Base-by-base conservation (phyloP, 2,888 invertebrate species). In the Pimpla rufipes region DNA sequence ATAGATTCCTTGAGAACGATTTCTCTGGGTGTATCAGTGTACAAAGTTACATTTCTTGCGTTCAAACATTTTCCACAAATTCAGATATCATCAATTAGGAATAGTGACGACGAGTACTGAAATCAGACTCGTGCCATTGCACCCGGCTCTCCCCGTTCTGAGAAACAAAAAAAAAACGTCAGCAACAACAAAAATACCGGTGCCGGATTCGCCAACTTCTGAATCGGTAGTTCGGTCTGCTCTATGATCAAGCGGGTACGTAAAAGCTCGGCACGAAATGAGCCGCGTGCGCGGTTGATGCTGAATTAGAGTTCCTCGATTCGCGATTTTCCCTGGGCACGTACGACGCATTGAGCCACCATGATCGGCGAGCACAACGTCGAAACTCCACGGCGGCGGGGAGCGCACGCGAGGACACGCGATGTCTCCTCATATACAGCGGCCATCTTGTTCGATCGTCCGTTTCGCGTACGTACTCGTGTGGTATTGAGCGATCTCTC, bases 401-500 rank as follows among this genome's bases (percentile, higher is more conserved):
- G 57, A 82, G 52, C 74, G 75, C 37, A 73, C 29, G 70, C 73
- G 68, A 74, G 78, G 78, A 82, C 79, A 82, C 79, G 79, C 55
- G 70, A 79, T 68, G 52, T 50, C 74, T 62, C 18, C 42, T 52
- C 35, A n/a, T n/a, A 40, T 59, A 59, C 67, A 50, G 2, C 18
- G 10, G 16, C 42, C 47, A 62, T 40, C 57, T 37, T 59, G 42
- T 76, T 78, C 62, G 57, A 47, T 59, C 29, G 62, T 57, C 42
- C 68, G 18, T n/a, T 68, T 64, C 40, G 35, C 57, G 29, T 59
- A 73, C 47, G 47, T 47, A 37, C 42, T n/a, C 45, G 18, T 13
- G 10, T 52, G 42, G 64, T 74, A 83, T 79, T 79, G 75, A 83
- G 79, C 79, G 79, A 83, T 83, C 75, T 71, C 21, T 57, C 68